Base-by-base conservation (phyloP, 2,797 vertebrate genomes). In the Chelonia mydas region DNA sequence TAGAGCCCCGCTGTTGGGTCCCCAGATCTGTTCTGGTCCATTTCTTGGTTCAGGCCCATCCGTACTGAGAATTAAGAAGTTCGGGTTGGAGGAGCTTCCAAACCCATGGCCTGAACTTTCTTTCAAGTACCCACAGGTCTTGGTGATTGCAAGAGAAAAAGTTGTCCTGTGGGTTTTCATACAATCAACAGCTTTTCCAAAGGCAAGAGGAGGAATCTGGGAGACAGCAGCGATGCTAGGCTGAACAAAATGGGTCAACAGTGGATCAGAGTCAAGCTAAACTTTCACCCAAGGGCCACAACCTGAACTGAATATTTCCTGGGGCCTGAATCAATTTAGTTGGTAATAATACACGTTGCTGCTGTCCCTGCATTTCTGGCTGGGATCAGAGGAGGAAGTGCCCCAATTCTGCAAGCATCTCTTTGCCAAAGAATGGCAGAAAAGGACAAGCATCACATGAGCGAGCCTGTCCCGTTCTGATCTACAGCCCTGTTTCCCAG, bases 51-150 rank as follows among this genome's bases (percentile, higher is more conserved):
- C 25, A 47, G 45, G 13, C 25, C 16, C 0, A 1, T 2, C 50
- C 80, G n/a, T 21, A 5, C n/a, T 68, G 1, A 2, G 2, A 51
- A 41, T 72, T 31, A 15, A 0, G 0, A 61, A 51, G 2, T 4
- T 55, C 2, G 16, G 8, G 17, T 82, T 82, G 53, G 89, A 80
- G 83, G 72, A 61, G 54, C 79, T 59, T 3, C 0, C 23, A 89
- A 55, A 68, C 25, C 15, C 47, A 86, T 90, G 90, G 88, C 77
- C 1, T 19, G 77, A 91, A 79, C 93, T 15, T 33, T 84, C 25
- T 45, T 68, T 27, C 80, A 80, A 51, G 37, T 77, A 27, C 27
- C 41, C 41, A 77, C 45, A 77, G 45, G 45, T 77, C 25, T 31
- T 57, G 6, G 83, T 65, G 49, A 74, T 27, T 57, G 31, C 61